These are phyloP conservation scores for Eugnorisma glareosa DNA, from an alignment of 2,888 invertebrate genomes.

Conservation along the genomic window DNA sequence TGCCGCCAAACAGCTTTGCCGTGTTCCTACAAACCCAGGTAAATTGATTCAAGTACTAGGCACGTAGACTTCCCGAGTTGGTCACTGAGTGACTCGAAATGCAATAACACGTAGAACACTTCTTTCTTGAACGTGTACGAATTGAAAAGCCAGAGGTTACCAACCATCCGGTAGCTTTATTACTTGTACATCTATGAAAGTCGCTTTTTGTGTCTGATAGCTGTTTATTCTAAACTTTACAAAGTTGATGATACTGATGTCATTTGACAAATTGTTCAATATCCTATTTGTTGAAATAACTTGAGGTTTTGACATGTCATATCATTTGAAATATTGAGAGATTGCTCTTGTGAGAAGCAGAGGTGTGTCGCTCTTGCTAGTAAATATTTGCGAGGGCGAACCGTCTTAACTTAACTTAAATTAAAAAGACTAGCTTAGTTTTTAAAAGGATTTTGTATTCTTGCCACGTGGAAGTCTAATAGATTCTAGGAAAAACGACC, in stretches of 20 bases:
- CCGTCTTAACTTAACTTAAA: background rate
- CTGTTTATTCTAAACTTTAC: too few relatives aligned
- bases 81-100: background rate
- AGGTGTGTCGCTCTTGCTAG: too few relatives aligned
- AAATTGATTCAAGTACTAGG: background rate
- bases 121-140: background rate
- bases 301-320: background rate
- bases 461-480: slow-evolving; percentile 20
- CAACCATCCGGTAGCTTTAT: background rate
- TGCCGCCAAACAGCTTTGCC: background rate
- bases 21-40: background rate
- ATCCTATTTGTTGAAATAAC: background rate
- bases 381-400: too few relatives aligned
- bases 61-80: background rate
- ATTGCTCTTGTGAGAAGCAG: background rate
- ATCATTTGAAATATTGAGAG: too few relatives aligned
- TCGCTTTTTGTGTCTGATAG: background rate
- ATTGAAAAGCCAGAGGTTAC: background rate
- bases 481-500: slow-evolving; percentile 3
- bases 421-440: background rate
- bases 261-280: background rate
- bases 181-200: background rate
- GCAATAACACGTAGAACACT: background rate
- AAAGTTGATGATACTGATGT: background rate
- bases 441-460: background rate